A percentile compares a stretch with the other conserved stretches of the same genome.
phyloP scores from a whole-genome alignment of 2,113 vertebrate genomes.

The Gopherus flavomarginatus region DNA sequence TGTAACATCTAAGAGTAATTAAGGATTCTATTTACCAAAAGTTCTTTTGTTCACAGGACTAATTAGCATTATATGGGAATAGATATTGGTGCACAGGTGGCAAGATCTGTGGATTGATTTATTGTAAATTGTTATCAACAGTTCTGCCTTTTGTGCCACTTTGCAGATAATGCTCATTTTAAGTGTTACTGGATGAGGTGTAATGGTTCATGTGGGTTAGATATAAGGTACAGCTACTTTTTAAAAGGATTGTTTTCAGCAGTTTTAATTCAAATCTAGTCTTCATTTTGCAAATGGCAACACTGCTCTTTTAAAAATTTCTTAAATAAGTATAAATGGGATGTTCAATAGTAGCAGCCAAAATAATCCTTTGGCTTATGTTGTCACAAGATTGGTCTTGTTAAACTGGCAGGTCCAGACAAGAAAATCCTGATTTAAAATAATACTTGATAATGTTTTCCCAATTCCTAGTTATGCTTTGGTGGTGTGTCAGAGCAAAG shows the following conservation, averaged over 20 bases:
- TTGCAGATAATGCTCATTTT: conserved; percentile 23
- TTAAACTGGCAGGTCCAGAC: neutral
- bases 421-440: neutral
- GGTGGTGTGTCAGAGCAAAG: neutral
- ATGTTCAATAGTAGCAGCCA: neutral
- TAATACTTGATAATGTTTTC: neutral
- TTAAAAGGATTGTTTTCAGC: neutral
- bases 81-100: conserved; percentile 24
- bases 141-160: conserved; percentile 29
- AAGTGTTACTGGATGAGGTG: neutral
- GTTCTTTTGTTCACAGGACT: conserved; percentile 56
- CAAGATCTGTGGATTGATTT: conserved; percentile 57
- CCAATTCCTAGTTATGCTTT: neutral
- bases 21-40: conserved; percentile 47
- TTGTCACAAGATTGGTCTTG: neutral
- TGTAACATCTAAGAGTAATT: conserved; percentile 55
- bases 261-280: neutral
- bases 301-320: neutral
- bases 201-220: neutral
- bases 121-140: conserved; percentile 42
- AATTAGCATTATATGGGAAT: conserved; percentile 58
- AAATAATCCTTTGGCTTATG: neutral
- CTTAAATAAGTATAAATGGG: neutral
- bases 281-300: neutral
- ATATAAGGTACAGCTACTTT: neutral